Conservation (phyloP, 2,888 invertebrate genomes). For the Rapana venosa region DNA sequence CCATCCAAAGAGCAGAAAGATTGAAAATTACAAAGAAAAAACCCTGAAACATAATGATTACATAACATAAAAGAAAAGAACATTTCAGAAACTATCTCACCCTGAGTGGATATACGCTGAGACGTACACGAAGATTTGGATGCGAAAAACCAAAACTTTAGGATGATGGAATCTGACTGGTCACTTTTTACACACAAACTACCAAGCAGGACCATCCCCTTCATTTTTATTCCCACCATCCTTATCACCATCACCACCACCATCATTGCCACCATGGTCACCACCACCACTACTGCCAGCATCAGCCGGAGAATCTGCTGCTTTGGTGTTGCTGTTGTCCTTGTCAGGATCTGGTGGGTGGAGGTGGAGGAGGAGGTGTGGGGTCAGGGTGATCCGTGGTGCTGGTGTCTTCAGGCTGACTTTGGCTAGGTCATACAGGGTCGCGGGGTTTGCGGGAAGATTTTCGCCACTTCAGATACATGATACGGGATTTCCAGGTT, state of each 20-base stretch:
- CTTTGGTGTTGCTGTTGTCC: not conserved
- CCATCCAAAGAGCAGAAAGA: too few species aligned
- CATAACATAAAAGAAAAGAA: too few species aligned
- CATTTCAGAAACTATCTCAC: too few species aligned
- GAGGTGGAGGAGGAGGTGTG: not conserved
- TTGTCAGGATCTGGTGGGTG: not conserved
- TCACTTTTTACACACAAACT: not conserved
- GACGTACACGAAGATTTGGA: too few species aligned
- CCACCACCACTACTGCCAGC: not conserved
- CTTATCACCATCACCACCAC: not conserved
- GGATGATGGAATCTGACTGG: not conserved
- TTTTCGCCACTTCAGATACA: constrained; percentile 52
- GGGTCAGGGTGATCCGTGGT: not conserved
- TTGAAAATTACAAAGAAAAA: too few species aligned
- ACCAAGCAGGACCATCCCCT: constrained; percentile 5
- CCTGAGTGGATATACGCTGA: too few species aligned
- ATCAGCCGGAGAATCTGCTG: not conserved
- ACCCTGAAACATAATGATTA: too few species aligned
- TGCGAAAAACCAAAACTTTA: too few species aligned
- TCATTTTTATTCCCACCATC: not conserved
- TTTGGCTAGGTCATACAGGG: not conserved
- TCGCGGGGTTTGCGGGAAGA: constrained; percentile 37
- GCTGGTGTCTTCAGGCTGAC: not conserved
- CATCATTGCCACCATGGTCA: not conserved
- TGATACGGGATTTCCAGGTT: constrained; percentile 67